A percentile compares a stretch with the other conserved stretches of the same genome.
These are phyloP conservation scores for Megaleporinus macrocephalus DNA, from an alignment of 2,113 vertebrate genomes.

Conservation along the genomic window DNA sequence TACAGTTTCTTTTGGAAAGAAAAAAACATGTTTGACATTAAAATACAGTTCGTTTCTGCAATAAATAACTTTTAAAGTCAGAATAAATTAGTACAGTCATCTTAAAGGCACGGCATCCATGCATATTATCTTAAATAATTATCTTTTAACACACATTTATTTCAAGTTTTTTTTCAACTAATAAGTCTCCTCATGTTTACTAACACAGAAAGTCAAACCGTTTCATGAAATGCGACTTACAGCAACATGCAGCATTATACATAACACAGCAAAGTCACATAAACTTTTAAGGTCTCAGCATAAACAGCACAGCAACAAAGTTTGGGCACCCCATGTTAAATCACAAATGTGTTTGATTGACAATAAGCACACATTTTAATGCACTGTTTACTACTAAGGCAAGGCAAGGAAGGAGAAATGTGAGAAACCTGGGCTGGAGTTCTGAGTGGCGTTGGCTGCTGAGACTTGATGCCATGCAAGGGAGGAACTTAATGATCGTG, in stretches of 20 bases:
- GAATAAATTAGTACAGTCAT: background rate
- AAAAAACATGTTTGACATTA: background rate
- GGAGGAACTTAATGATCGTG: too few relatives aligned
- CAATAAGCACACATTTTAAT: too few relatives aligned
- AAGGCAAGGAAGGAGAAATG: too few relatives aligned
- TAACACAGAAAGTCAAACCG: background rate
- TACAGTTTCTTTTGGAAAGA: background rate
- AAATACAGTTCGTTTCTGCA: background rate
- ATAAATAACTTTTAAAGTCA: background rate
- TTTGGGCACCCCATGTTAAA: too few relatives aligned
- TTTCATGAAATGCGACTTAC: too few relatives aligned
- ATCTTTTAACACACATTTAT: background rate
- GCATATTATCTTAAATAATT: background rate
- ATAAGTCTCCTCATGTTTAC: background rate
- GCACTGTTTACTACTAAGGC: too few relatives aligned
- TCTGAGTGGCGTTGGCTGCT: too few relatives aligned
- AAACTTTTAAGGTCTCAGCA: background rate
- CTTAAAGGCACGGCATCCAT: background rate
- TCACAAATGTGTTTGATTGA: too few relatives aligned
- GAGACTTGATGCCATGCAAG: too few relatives aligned
- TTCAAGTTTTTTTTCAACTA: background rate
- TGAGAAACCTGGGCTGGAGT: too few relatives aligned
- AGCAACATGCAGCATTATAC: background rate
- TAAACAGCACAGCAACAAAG: background rate
- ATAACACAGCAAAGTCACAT: background rate